phyloP scores from a whole-genome alignment of 2,113 vertebrate genomes.

The Mandrillus leucophaeus region DNA sequence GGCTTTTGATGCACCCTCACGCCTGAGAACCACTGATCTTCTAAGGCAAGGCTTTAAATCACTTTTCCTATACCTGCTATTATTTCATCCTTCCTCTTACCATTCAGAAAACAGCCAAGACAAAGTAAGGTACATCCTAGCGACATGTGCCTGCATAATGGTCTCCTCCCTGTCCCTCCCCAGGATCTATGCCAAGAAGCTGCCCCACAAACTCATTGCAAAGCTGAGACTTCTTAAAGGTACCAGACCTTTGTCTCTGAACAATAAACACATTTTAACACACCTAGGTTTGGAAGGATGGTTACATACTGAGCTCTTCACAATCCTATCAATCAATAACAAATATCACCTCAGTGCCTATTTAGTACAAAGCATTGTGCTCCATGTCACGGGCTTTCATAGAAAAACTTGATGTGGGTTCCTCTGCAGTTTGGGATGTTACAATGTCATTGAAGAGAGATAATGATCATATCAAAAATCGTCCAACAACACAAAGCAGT shows the following conservation, averaged over 20 bases:
- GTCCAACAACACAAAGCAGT: background rate
- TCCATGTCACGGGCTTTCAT: background rate
- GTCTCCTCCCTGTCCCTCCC: background rate
- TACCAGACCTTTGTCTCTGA: background rate
- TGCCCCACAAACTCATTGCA: background rate
- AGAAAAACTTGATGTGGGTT: background rate
- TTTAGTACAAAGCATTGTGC: background rate
- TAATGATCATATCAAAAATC: background rate
- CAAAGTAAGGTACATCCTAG: background rate
- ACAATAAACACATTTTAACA: constrained; percentile 24
- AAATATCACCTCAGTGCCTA: background rate
- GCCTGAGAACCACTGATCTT: constrained; percentile 8
- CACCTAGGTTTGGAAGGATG: background rate
- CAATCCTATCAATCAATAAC: background rate
- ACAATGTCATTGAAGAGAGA: background rate
- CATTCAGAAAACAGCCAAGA: constrained; percentile 40
- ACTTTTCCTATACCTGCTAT: constrained; percentile 6
- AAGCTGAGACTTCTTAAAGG: constrained; percentile 34
- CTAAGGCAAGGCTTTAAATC: background rate
- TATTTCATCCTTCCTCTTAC: constrained; percentile 43
- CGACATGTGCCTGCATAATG: background rate
- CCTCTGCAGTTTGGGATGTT: background rate
- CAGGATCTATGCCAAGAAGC: background rate
- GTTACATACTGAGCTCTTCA: background rate
- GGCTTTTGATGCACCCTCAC: background rate